phyloP scores from a whole-genome alignment of 2,888 invertebrate species.

The Dasypogon diadema region DNA sequence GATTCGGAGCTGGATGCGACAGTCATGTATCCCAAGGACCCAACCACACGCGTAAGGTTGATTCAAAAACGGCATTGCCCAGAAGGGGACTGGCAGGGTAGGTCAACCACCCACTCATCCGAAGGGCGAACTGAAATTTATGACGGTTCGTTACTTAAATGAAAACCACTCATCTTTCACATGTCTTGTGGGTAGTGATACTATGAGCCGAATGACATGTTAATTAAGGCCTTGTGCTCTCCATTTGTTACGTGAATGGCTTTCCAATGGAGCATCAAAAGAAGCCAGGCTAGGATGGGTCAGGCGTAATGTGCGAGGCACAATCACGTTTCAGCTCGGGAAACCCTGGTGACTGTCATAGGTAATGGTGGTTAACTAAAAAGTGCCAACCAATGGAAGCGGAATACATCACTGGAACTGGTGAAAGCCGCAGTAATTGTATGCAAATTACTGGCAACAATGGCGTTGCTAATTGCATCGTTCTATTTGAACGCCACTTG shows the following conservation, averaged over 20 bases:
- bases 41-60: conserved; percentile 19
- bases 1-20: neutral
- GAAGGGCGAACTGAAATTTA: conserved; percentile 20
- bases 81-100: neutral
- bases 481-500: conserved; percentile 16
- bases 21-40: neutral
- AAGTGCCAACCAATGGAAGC: neutral
- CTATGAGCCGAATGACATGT: conserved; percentile 49
- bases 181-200: conserved; percentile 32
- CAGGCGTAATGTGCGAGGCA: neutral
- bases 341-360: conserved; percentile 11
- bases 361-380: conserved; percentile 39
- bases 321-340: conserved; percentile 27
- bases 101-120: neutral
- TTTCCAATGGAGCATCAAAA: conserved; percentile 44
- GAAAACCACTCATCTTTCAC: conserved; percentile 51
- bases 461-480: conserved; percentile 51
- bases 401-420: conserved; percentile 10
- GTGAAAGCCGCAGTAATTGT: conserved; percentile 51
- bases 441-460: conserved; percentile 53
- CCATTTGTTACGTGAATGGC: conserved; percentile 48
- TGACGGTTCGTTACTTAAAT: conserved; percentile 50
- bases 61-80: conserved; percentile 17
- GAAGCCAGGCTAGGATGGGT: neutral
- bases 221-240: conserved; percentile 44